Evolutionary conservation across 2,113 vertebrate species (phyloP).

Genomic region (Lampris megalopsis): DNA sequence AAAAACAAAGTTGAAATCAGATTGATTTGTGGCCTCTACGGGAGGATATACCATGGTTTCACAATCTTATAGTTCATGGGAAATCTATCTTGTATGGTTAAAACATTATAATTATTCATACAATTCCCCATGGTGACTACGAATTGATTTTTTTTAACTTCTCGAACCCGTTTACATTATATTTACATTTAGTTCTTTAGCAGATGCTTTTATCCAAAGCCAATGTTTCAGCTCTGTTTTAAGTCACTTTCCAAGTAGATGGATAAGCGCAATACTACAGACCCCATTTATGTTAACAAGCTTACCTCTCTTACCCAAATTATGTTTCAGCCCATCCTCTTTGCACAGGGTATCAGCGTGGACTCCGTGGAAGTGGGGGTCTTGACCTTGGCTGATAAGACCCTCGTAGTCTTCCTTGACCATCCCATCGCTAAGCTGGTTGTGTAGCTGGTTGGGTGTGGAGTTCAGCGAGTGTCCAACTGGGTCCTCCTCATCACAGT

Average conservation of each 20-base stretch:
- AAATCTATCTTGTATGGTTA: too few relatives aligned
- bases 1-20: too few relatives aligned
- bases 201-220: not conserved
- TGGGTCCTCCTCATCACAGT: conserved; percentile 92
- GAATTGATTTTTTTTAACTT: too few relatives aligned
- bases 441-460: conserved; percentile 78
- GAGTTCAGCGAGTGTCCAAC: conserved; percentile 76
- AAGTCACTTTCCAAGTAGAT: conserved; percentile 8
- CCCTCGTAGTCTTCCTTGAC: conserved; percentile 87
- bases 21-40: too few relatives aligned
- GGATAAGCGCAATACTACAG: not conserved
- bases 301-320: conserved; percentile 92
- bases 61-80: too few relatives aligned
- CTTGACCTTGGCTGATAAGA: conserved; percentile 39
- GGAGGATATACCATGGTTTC: too few relatives aligned
- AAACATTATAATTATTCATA: too few relatives aligned
- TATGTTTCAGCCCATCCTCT: conserved; percentile 86
- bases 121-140: too few relatives aligned
- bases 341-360: conserved; percentile 86
- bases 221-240: not conserved
- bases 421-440: conserved; percentile 80
- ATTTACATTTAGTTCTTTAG: too few relatives aligned
- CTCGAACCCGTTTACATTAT: too few relatives aligned
- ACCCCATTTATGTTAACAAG: not conserved
- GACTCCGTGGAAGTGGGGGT: conserved; percentile 30